Conservation (phyloP, 2,113 vertebrate genomes). For the Menidia beryllina region DNA sequence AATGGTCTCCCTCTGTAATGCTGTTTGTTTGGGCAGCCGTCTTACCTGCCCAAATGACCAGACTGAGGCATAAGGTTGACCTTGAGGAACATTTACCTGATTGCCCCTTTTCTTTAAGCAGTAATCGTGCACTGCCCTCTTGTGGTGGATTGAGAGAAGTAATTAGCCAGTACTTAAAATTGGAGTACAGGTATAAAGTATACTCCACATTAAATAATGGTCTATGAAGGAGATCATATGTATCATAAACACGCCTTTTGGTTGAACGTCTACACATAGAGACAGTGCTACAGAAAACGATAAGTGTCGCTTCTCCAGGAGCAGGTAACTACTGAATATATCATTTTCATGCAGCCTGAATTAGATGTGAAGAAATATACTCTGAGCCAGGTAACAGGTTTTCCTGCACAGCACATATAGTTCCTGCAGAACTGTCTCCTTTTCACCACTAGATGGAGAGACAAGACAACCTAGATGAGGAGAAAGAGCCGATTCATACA, state of each 20-base stretch:
- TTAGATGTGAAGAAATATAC: neutral
- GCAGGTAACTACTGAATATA: neutral
- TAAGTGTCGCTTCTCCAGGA: too few species aligned
- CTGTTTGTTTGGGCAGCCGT: neutral
- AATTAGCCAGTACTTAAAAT: neutral
- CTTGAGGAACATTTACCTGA: constrained; percentile 69
- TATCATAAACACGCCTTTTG: neutral
- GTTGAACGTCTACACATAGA: neutral
- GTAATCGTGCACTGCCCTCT: constrained; percentile 54
- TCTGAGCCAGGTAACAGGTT: constrained; percentile 37
- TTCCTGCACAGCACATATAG: neutral
- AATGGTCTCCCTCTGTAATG: neutral
- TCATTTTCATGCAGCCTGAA: neutral
- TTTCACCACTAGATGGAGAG: constrained; percentile 69
- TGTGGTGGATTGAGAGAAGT: constrained; percentile 44
- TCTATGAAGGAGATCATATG: neutral
- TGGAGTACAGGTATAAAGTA: neutral
- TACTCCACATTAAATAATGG: neutral
- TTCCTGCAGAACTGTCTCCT: neutral
- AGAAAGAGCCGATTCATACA: neutral
- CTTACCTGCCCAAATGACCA: constrained; percentile 9
- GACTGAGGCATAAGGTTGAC: constrained; percentile 54
- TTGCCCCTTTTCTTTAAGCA: constrained; percentile 11
- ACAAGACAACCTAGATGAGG: constrained; percentile 34
- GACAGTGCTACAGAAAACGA: neutral